Base-by-base conservation (phyloP, 2,797 vertebrate genomes). In the Coranthus polyacanthus region DNA sequence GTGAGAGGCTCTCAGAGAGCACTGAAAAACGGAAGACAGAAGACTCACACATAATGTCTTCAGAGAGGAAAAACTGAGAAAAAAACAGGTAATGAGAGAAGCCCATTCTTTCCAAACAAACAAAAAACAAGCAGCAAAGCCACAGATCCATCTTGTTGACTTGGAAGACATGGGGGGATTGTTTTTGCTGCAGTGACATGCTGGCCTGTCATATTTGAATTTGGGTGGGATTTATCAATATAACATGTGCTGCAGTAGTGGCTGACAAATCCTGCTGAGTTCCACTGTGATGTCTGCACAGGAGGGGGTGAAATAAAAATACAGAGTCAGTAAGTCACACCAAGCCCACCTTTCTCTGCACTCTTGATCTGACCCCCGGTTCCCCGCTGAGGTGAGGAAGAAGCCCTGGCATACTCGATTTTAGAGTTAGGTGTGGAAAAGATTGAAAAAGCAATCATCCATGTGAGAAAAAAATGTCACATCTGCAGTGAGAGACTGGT, bases 81-180 rank as follows among this genome's bases (percentile, higher is more conserved):
- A 12, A 63, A 39, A 71, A 59, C 9, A 34, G n/a, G 44, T 16
- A 43, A 36, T n/a, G 38, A 41, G 38, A 41, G 13, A 13, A 32
- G 29, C 29, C 29, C 8, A 10, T 32, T 32, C 38, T 41, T 43
- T 61, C 24, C 26, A 34, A 70, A 72, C 63, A 62, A 21, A 55
- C 26, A 72, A 2, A 70, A 74, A 67, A 21, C 32, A 61, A 70
- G 62, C 52, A 45, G 51, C 67, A 54, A 53, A 77, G 74, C 52
- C 56, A 85, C 51, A 86, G 72, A 89, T 92, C 75, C 72, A 88
- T 91, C 83, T 87, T 82, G 76, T 75, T 88, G 83, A 85, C 82
- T 70, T 47, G 24, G 55, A 64, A 81, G 71, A 85, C 41, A 17
- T 20, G 39, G 76, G 29, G 72, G 73, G 82, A 85, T 72, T 55